Evolutionary conservation across 2,888 invertebrate species (phyloP).

Genomic region (Bugulina stolonifera): DNA sequence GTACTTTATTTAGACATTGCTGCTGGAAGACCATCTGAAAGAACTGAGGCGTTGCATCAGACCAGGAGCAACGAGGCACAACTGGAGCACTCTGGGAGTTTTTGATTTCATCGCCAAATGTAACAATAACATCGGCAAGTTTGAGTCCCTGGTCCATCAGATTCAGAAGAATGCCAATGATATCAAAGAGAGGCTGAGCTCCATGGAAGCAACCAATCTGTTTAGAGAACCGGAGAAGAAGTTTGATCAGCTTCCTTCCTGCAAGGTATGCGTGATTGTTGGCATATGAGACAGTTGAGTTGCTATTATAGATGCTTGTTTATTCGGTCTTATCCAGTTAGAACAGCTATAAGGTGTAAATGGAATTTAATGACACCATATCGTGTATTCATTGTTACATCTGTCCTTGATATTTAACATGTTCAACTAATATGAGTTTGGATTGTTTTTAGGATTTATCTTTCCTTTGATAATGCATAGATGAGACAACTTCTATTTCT

Average conservation of each 20-base stretch:
- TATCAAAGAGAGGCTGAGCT: constrained; percentile 46
- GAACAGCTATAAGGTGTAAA: too few species aligned
- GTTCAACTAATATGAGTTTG: too few species aligned
- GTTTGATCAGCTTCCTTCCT: constrained; percentile 44
- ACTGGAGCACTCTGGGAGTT: constrained; percentile 80
- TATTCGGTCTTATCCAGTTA: too few species aligned
- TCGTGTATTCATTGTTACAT: too few species aligned
- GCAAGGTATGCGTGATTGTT: too few species aligned
- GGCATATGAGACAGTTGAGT: too few species aligned
- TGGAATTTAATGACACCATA: too few species aligned
- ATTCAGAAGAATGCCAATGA: constrained; percentile 54
- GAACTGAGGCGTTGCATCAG: constrained; percentile 55
- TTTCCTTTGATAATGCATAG: too few species aligned
- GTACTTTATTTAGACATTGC: constrained; percentile 29
- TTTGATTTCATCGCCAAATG: constrained; percentile 65
- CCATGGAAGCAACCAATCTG: constrained; percentile 48
- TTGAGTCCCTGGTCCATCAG: constrained; percentile 54
- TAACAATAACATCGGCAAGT: constrained; percentile 54
- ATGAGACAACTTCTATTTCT: too few species aligned
- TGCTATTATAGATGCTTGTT: too few species aligned
- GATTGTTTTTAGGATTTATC: too few species aligned
- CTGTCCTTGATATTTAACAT: too few species aligned
- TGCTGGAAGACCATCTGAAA: constrained; percentile 48
- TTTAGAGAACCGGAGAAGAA: constrained; percentile 44
- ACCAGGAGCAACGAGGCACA: constrained; percentile 74